Percentiles rank a stretch among this genome's conserved stretches.
These are phyloP conservation scores for Cossypha dichroa DNA, from an alignment of 2,797 vertebrate genomes.

Conservation along the genomic window DNA sequence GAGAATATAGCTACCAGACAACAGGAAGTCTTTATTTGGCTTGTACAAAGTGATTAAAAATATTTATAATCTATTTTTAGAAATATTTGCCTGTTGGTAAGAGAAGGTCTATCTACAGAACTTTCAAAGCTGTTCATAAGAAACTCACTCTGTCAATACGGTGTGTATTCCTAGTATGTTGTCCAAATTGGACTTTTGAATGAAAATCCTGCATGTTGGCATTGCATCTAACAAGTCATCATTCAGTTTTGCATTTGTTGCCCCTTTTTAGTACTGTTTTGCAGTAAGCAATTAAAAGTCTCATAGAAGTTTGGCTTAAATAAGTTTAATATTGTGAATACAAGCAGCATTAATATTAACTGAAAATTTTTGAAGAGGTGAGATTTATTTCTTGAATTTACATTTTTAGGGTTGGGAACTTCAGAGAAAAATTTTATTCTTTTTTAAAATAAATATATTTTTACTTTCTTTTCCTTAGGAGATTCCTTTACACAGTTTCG, in stretches of 20 bases:
- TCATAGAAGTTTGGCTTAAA: not conserved
- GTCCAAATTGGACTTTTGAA: not conserved
- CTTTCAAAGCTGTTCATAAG: not conserved
- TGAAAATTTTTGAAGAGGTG: not conserved
- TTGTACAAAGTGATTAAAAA: not conserved
- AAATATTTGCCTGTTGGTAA: not conserved
- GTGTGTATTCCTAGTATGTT: not conserved
- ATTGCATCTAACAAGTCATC: not conserved
- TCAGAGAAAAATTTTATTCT: not conserved
- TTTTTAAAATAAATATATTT: not conserved
- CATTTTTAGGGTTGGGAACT: not conserved
- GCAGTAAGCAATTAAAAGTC: not conserved
- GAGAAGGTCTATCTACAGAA: not conserved
- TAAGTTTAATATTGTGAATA: not conserved
- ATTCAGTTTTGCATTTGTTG: not conserved
- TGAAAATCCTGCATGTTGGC: not conserved
- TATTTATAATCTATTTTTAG: not conserved
- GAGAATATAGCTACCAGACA: not conserved
- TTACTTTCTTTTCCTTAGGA: slow-evolving; percentile 74
- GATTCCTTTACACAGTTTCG: slow-evolving; percentile 93
- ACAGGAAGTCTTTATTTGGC: not conserved
- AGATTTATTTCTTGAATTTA: not conserved
- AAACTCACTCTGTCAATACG: not conserved
- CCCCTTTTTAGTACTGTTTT: not conserved
- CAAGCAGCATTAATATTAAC: not conserved